Percentiles rank a stretch among this genome's conserved stretches.
Conservation (phyloP, 2,113 vertebrate genomes). For the Pionites leucogaster region DNA sequence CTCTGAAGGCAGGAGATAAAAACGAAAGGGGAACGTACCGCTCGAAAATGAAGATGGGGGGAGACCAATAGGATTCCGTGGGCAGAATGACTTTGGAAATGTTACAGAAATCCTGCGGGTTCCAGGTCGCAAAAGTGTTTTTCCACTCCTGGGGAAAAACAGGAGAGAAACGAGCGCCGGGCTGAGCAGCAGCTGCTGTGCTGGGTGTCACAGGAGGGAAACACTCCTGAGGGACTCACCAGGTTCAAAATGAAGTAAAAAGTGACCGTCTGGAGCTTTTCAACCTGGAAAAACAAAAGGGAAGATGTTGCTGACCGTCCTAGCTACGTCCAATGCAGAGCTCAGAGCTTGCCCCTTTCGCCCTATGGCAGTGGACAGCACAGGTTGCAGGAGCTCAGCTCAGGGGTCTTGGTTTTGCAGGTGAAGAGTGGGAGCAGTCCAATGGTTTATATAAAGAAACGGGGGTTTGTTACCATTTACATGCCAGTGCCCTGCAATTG, state of each 20-base stretch:
- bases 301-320: background rate
- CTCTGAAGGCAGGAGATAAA: background rate
- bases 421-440: background rate
- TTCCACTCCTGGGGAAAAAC: constrained; percentile 46
- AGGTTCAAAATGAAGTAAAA: constrained; percentile 46
- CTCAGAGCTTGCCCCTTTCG: background rate
- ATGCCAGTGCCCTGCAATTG: background rate
- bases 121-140: constrained; percentile 53
- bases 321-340: background rate
- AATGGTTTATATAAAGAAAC: background rate
- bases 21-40: constrained; percentile 4
- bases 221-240: background rate
- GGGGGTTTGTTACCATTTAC: background rate
- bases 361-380: background rate
- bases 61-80: constrained; percentile 12
- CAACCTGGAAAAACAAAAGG: constrained; percentile 15
- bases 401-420: fast-evolving
- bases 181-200: background rate
- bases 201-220: background rate
- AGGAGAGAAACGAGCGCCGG: background rate
- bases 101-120: constrained; percentile 60
- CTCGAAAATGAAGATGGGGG: constrained; percentile 38
- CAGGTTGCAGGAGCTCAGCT: background rate
- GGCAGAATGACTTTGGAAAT: constrained; percentile 54
- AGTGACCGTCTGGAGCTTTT: constrained; percentile 65